phyloP scores from a whole-genome alignment of 1,140 invertebrate genomes.

The Aphaenogaster floridana region DNA sequence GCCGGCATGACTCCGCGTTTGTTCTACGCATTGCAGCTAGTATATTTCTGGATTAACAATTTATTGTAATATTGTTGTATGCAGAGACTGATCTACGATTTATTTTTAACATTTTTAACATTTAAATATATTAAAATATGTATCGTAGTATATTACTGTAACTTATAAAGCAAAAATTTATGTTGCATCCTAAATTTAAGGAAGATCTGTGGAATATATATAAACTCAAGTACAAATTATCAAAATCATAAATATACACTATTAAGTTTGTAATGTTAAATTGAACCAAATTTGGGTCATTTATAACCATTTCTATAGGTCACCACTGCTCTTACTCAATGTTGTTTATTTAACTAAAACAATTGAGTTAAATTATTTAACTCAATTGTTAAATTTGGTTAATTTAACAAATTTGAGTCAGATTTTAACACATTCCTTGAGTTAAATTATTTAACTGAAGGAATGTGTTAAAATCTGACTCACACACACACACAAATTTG shows the following conservation, averaged over 20 bases:
- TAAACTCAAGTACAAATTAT: neutral
- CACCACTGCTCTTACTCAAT: no score
- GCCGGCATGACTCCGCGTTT: slow-evolving; percentile 16
- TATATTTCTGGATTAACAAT: slow-evolving; percentile 20
- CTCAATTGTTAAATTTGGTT: no score
- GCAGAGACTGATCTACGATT: neutral
- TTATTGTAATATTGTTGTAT: neutral
- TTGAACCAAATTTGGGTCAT: no score
- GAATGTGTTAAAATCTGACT: no score
- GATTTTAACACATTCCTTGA: no score
- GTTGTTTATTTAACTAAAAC: no score
- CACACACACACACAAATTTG: no score
- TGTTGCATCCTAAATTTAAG: neutral
- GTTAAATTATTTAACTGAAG: no score
- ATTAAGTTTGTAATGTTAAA: no score
- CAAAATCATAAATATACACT: neutral
- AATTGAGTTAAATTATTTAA: no score
- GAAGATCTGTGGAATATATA: neutral
- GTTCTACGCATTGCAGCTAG: neutral
- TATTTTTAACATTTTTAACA: neutral
- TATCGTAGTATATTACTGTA: neutral
- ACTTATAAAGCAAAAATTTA: neutral
- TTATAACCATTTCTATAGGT: no score
- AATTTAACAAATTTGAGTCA: no score
- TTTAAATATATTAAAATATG: neutral